phyloP scores from a whole-genome alignment of 2,888 invertebrate species.

The Tridacna gigas region DNA sequence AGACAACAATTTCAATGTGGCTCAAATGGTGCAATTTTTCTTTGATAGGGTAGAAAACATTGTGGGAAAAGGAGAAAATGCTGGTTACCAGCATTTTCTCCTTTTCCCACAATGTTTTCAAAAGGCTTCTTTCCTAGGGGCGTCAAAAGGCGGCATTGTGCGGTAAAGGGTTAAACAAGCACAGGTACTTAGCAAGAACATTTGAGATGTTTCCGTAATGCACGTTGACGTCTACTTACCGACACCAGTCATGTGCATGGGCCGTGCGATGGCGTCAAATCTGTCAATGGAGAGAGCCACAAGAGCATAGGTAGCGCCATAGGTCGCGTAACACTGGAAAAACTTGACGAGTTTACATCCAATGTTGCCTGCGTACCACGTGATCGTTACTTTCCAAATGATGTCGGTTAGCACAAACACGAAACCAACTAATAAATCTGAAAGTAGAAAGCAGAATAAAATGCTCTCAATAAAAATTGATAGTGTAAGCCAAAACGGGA shows the following conservation, averaged over 20 bases:
- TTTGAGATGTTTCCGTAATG: too few species aligned
- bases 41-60: too few species aligned
- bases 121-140: not conserved
- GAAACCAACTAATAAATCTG: constrained; percentile 81
- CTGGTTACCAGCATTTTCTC: not conserved
- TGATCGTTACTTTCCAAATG: constrained; percentile 80
- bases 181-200: too few species aligned
- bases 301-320: constrained; percentile 82
- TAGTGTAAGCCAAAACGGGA: not conserved
- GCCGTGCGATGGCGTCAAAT: constrained; percentile 81
- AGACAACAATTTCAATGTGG: too few species aligned
- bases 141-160: not conserved
- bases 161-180: too few species aligned
- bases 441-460: constrained; percentile 27
- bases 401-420: constrained; percentile 80
- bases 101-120: not conserved
- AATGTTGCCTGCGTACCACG: constrained; percentile 80
- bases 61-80: not conserved
- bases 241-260: constrained; percentile 76
- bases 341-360: constrained; percentile 81
- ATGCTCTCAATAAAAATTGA: not conserved
- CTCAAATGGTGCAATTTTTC: too few species aligned
- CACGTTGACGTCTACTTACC: constrained; percentile 60
- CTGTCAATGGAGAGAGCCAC: constrained; percentile 83
- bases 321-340: constrained; percentile 78